A percentile compares a stretch with the other conserved stretches of the same genome.
Conservation (phyloP, 30 jellyfish, hydroid and myxozoan species). For the Turritopsis rubra region DNA sequence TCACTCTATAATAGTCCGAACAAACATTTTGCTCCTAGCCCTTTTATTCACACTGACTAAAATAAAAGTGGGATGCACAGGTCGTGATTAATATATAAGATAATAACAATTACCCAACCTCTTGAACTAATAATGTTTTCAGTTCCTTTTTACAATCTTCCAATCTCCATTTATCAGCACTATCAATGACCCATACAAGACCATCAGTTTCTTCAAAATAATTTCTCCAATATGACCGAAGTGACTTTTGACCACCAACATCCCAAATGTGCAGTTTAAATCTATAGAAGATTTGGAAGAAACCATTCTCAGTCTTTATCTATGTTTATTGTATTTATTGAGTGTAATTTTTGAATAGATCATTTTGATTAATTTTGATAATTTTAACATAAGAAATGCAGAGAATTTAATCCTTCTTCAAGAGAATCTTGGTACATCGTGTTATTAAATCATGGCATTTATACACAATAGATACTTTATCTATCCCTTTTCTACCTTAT, state of each 20-base stretch:
- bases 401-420: too few relatives aligned
- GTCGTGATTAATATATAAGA: too few relatives aligned
- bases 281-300: constrained; percentile 33
- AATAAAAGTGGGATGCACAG: too few relatives aligned
- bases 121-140: constrained; percentile 58
- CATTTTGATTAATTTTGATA: neutral
- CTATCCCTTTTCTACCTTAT: too few relatives aligned
- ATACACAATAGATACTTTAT: too few relatives aligned
- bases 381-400: too few relatives aligned
- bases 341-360: neutral
- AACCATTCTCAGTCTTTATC: neutral
- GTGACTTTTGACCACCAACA: constrained; percentile 96
- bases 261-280: constrained; percentile 88
- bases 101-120: too few relatives aligned
- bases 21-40: too few relatives aligned
- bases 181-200: constrained; percentile 86
- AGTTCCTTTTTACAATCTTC: constrained; percentile 86
- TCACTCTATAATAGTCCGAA: too few relatives aligned
- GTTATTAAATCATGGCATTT: too few relatives aligned
- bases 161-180: constrained; percentile 91
- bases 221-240: constrained; percentile 89
- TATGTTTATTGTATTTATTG: neutral
- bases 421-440: too few relatives aligned
- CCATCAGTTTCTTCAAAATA: constrained; percentile 96
- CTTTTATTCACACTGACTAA: too few relatives aligned